Conservation (phyloP, 2,113 vertebrate species). For the Daphoenositta chrysoptera region DNA sequence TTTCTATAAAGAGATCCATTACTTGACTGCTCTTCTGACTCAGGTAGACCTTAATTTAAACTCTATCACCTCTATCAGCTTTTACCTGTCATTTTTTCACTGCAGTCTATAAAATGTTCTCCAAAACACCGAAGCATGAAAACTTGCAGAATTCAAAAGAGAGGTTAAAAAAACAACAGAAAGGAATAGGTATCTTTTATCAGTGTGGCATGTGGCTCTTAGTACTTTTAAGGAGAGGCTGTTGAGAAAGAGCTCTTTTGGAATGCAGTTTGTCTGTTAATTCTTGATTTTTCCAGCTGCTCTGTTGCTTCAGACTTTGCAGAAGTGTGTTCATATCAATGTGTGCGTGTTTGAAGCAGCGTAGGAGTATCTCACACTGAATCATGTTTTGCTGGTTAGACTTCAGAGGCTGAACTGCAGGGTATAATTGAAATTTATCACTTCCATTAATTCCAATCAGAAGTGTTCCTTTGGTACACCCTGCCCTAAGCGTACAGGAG, state of each 20-base stretch:
- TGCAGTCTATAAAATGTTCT: background rate
- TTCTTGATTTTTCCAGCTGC: constrained; percentile 17
- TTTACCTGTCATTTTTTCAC: background rate
- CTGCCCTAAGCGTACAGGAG: background rate
- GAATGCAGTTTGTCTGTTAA: constrained; percentile 15
- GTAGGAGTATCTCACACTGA: background rate
- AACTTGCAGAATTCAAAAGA: background rate
- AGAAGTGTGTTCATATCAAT: background rate
- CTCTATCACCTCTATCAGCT: background rate
- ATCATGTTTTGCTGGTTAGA: background rate
- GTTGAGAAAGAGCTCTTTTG: constrained; percentile 26
- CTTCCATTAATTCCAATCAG: background rate
- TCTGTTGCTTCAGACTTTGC: constrained; percentile 1
- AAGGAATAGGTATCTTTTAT: background rate
- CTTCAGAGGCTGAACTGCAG: background rate
- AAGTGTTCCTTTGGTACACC: background rate
- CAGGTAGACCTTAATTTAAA: background rate
- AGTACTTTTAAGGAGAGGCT: background rate
- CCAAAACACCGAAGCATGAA: background rate
- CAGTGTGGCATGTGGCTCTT: background rate
- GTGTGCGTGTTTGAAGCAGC: background rate
- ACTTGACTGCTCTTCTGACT: background rate
- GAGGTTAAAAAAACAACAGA: background rate
- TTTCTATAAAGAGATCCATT: background rate
- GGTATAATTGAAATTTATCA: background rate